Base-by-base conservation (phyloP, 2,797 vertebrate genomes). In the Phrynocephalus vlangalii region DNA sequence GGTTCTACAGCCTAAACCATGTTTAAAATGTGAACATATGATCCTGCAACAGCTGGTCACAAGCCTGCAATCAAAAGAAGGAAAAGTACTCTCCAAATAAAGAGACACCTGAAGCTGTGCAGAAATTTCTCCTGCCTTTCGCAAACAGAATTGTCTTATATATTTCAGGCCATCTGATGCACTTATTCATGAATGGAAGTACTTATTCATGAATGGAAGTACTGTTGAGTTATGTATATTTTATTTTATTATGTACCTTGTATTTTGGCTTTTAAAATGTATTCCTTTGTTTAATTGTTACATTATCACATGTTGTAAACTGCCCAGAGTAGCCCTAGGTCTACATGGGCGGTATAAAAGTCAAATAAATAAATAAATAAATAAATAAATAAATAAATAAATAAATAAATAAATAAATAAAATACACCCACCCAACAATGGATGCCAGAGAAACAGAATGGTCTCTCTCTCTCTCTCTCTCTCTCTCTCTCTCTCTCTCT, bases 401-500 rank as follows among this genome's bases (percentile, higher is more conserved):
- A 38, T 4, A 38, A 38, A 38, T 4, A 38, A 38, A 44, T 5
- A 44, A 44, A 44, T 5, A 44, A 44, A 44, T 5, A 44, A 44
- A 44, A 44, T 44, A 44, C 38, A 44, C 38, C 38, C 0, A 0
- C 7, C 82, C 76, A 87, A 86, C 72, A 30, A 91, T 73, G 87
- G 87, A 52, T 88, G 73, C 56, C 66, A 4, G 22, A 86, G 11
- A 56, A n/a, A 33, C 84, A 76, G 56, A 91, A 83, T 50, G 6
- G 24, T 87, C 86, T 78, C 44, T 81, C 91, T 91, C 87, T 90
- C 80, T 24, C 22, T 67, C 66, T 67, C 24, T 87, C 86, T 78
- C 44, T 81, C 91, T 91, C 87, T 90, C 80, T 24, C 22, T 67
- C 66, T 67, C 56, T 60, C 56, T 60, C 9, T 60, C 56, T 60